Base-by-base conservation (phyloP, 2,113 vertebrate genomes). In the Tychaedon coryphoeus region DNA sequence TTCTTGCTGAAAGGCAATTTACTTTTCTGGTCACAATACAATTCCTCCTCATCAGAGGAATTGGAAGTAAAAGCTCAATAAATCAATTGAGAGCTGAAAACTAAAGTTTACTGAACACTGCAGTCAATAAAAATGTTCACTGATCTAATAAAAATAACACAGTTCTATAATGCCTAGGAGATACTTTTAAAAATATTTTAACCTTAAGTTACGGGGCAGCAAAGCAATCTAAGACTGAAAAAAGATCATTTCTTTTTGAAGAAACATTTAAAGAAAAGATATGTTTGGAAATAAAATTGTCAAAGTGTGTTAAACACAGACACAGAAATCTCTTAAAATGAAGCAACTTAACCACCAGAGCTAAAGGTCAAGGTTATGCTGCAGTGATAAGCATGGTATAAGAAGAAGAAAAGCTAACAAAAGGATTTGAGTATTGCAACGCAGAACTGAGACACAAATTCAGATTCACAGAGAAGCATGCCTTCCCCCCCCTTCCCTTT, bases 41-140 rank as follows among this genome's bases (percentile, higher is more conserved):
- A 97, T 97, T 96, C 88, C 48, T 91, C 73, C 85, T 92, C 92
- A 94, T 87, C 88, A 93, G 69, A 96, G 89, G 89, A 95, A 96
- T 86, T 92, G 92, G 97, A 97, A 94, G 95, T 90, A 97, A 97
- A 96, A 97, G 92, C 78, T 97, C 97, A 98, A 96, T 97, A 97
- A 98, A 98, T 98, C 98, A 97, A 98, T 98, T 98, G 97, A 92
- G 96, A 83, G 90, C 86, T 86, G 96, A 96, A 98, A 98, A 97
- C 93, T 79, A 84, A 96, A 97, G 95, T 97, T 97, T 97, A 97
- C 86, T 95, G 97, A 98, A 97, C 67, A 86, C 79, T 87, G 65
- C 71, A 97, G 96, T 95, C 97, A 97, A 98, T 96, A 97, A 96
- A 96, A 93, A 95, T 80, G 66, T 96, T 97, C 87, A 95, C 81